phyloP scores from a whole-genome alignment of 2,888 invertebrate genomes.

The Drosophila setosimentum region DNA sequence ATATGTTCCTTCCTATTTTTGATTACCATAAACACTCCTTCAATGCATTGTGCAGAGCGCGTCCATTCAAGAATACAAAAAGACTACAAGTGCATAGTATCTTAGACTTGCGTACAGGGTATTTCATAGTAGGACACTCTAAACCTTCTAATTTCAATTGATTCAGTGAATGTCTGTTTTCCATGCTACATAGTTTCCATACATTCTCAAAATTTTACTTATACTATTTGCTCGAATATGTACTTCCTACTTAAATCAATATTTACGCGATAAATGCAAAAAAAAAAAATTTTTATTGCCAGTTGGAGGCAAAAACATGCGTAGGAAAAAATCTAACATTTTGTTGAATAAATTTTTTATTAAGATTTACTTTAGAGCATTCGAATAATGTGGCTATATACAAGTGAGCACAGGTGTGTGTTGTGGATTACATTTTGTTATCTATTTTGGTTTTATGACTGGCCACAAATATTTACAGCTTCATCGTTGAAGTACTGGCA shows the following conservation, averaged over 20 bases:
- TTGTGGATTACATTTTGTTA: not conserved
- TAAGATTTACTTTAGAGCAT: not conserved
- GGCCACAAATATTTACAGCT: constrained; percentile 59
- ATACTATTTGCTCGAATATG: not conserved
- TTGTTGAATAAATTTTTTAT: not conserved
- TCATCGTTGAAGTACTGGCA: constrained; percentile 49
- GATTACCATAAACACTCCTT: too few species aligned
- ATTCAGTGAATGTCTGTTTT: not conserved
- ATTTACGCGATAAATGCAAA: not conserved
- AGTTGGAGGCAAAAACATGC: not conserved
- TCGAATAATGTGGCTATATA: not conserved
- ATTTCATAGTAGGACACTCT: not conserved
- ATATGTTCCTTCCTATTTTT: not conserved
- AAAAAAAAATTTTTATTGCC: not conserved
- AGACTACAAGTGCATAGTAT: not conserved
- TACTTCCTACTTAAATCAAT: not conserved
- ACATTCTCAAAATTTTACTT: too few species aligned
- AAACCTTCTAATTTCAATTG: not conserved
- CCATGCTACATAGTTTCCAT: not conserved
- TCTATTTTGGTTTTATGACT: constrained; percentile 33
- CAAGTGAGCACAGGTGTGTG: not conserved
- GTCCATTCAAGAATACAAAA: not conserved
- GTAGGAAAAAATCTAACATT: not conserved
- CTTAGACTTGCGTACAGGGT: not conserved
- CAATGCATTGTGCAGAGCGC: not conserved